Evolutionary conservation across 53 echinoderm and acorn worm species (phyloP), one percentile per base, ranked within the genome.

Genomic region (Arbacia lixula): DNA sequence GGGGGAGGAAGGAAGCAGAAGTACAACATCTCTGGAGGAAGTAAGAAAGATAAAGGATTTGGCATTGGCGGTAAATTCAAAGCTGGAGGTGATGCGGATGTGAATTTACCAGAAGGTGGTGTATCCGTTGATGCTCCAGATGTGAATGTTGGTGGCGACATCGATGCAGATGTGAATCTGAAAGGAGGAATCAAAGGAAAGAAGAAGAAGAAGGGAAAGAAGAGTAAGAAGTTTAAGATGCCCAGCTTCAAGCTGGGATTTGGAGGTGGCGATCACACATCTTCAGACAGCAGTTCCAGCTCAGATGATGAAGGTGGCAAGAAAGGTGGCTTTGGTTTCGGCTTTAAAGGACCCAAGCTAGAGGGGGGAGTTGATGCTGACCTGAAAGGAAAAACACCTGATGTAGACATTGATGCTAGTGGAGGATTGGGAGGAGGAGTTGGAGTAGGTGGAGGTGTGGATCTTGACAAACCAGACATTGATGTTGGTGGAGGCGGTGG

Each of bases 151-250:
- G 86, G 76, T 58, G 88, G 83, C 36, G 66, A 20, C 12, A 66
- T 34, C 3, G 46, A 6, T 12, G 8, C 77, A 79, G 42, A 66
- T 84, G 67, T 66, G 12, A 58, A 88, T 52, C 43, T 74, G 0
- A 88, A 88, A 66, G 76, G 71, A 36, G 85, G 78, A 17, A 76
- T 84, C 25, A 76, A 76, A 28, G 83, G 84, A 71, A 89, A 89
- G 66, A 84, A 84, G 55, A 63, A 66, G 30, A 82, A 74, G 37
- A 87, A 82, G 42, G 66, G 57, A 34, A 76, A 68, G 28, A 83
- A 82, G 31, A 58, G 68, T 32, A 76, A 74, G 28, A 83, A 82
- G 72, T 90, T 90, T 43, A 77, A 84, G 21, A 5, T 10, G 5
- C 5, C 5, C 12, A 21, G 57, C 57, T 20, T 56, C 57, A 56